Percentiles rank a stretch among this genome's conserved stretches.
Conservation (phyloP, 1,140 invertebrate species). For the Stegodyphus mimosarum region DNA sequence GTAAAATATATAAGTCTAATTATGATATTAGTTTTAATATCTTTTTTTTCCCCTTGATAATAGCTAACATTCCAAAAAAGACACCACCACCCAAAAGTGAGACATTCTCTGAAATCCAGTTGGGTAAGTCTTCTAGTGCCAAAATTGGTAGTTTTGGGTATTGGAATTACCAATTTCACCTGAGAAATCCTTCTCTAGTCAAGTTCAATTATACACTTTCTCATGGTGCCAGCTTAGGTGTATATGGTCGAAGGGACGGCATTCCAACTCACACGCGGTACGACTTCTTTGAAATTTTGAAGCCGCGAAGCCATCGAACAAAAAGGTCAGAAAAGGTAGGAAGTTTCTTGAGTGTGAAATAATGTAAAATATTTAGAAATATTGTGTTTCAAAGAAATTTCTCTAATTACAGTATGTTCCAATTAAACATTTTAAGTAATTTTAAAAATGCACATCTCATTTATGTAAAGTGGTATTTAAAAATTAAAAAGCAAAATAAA, state of each 20-base stretch:
- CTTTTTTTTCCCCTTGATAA: neutral
- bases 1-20: no score
- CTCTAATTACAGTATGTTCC: no score
- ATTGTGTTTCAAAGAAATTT: no score
- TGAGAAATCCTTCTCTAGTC: slow-evolving; percentile 88
- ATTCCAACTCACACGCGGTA: slow-evolving; percentile 94
- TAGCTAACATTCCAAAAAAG: slow-evolving; percentile 56
- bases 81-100: slow-evolving; percentile 51
- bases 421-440: no score
- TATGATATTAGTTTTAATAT: neutral
- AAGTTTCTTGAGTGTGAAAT: neutral
- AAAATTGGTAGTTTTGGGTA: slow-evolving; percentile 88
- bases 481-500: no score
- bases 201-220: slow-evolving; percentile 89
- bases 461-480: no score
- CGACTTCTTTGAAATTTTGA: slow-evolving; percentile 85
- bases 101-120: slow-evolving; percentile 74
- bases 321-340: slow-evolving; percentile 56
- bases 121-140: slow-evolving; percentile 81
- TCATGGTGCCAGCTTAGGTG: slow-evolving; percentile 90
- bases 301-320: slow-evolving; percentile 32
- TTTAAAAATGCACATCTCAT: no score
- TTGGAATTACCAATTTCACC: slow-evolving; percentile 90
- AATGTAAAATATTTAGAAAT: no score
- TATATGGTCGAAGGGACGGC: slow-evolving; percentile 87